phyloP scores from a whole-genome alignment of 1,140 invertebrate genomes.

The Papilio machaon region DNA sequence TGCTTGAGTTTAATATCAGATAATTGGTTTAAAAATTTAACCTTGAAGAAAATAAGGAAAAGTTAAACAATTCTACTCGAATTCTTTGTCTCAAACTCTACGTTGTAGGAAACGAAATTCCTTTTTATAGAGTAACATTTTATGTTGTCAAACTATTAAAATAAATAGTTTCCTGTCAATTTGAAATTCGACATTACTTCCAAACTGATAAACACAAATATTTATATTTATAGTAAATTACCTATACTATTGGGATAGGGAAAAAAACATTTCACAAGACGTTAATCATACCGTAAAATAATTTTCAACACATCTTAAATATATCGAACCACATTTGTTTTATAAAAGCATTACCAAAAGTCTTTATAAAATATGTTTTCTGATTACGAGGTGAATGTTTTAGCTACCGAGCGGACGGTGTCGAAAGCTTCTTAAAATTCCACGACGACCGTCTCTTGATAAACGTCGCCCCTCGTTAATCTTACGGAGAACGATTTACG shows the following conservation, averaged over 20 bases:
- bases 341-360: conserved; percentile 51
- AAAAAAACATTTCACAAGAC: neutral
- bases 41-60: too few species aligned
- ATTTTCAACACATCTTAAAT: conserved; percentile 41
- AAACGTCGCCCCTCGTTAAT: conserved; percentile 23
- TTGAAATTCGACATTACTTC: neutral
- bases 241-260: neutral
- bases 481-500: conserved; percentile 23
- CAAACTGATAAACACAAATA: neutral
- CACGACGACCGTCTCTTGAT: conserved; percentile 42
- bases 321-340: conserved; percentile 56
- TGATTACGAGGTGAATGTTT: conserved; percentile 52
- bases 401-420: conserved; percentile 51
- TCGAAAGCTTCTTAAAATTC: conserved; percentile 53
- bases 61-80: too few species aligned
- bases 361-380: conserved; percentile 49
- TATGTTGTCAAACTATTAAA: too few species aligned
- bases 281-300: conserved; percentile 42
- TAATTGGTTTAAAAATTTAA: too few species aligned
- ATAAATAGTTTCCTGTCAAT: too few species aligned
- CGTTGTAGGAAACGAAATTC: too few species aligned
- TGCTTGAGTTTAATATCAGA: neutral
- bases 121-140: too few species aligned
- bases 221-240: neutral
- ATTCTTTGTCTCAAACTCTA: too few species aligned